These are phyloP conservation scores for Adela reaumurella DNA, from an alignment of 2,888 invertebrate genomes.

Conservation along the genomic window DNA sequence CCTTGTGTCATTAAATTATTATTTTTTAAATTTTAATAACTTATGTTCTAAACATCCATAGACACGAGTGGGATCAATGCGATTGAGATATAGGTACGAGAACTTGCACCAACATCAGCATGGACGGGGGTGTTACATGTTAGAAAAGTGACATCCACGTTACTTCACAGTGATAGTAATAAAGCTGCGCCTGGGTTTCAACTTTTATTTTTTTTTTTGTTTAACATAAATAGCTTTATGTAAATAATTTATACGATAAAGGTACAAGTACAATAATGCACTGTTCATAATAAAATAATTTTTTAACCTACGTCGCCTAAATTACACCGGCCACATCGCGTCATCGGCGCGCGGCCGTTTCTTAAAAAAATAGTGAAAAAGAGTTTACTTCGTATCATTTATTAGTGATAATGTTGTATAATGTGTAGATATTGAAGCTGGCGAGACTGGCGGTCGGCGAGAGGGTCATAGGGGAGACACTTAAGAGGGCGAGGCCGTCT, in stretches of 20 bases:
- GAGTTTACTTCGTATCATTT: conserved; percentile 48
- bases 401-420: conserved; percentile 27
- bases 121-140: too few relatives aligned
- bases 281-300: conserved; percentile 47
- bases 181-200: conserved; percentile 26
- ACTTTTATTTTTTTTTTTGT: conserved; percentile 54
- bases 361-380: conserved; percentile 48
- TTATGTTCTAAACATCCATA: too few relatives aligned
- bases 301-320: conserved; percentile 41
- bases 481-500: conserved; percentile 41
- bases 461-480: conserved; percentile 40
- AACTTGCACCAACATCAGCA: too few relatives aligned
- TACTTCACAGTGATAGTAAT: conserved; percentile 4
- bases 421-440: conserved; percentile 14
- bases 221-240: conserved; percentile 57
- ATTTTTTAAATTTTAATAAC: too few relatives aligned
- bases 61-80: too few relatives aligned
- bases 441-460: conserved; percentile 44
- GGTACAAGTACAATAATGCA: conserved; percentile 52
- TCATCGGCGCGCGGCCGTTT: conserved; percentile 33
- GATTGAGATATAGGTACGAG: too few relatives aligned
- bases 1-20: too few relatives aligned
- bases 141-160: too few relatives aligned
- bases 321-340: conserved; percentile 25
- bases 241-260: conserved; percentile 50